Base-by-base conservation (phyloP, 2,113 vertebrate genomes). In the Ardeotis arabs region DNA sequence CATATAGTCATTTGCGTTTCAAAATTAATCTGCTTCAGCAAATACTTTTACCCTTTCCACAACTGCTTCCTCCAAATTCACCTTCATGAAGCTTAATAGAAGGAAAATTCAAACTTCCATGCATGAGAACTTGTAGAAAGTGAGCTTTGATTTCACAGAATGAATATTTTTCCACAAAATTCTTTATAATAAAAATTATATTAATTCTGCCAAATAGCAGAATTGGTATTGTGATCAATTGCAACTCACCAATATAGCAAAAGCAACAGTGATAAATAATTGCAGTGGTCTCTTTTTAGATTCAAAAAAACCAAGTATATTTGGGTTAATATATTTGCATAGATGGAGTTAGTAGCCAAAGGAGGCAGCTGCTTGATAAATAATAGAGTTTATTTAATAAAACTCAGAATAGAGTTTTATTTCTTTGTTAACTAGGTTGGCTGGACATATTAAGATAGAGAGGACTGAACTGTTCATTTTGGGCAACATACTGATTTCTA, bases 1-100 rank as follows among this genome's bases (percentile, higher is more conserved):
- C 62, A 84, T 82, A 72, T 75, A 85, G 41, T 66, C 22, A 86
- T 92, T 89, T 95, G 41, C 85, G 87, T 81, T 84, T 91, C 49
- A 84, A 73, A 80, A 90, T 45, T 56, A 79, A 69, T 52, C 14
- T 70, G 9, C 45, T 78, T 78, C 70, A 74, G n/a, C 37, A 68
- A 78, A 60, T 44, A n/a, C 21, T 92, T 70, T 18, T 55, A 39
- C 4, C 3, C 35, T 56, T 90, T 87, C 33, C 67, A 72, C 39
- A 60, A 23, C 22, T 52, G 8, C 67, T 84, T 66, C 33, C 79
- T 75, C 73, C 41, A 76, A 72, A 68, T 37, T 52, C 41, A 76
- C 5, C 20, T 84, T 84, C 58, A n/a, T 67, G 35, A 75, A 8
- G 7, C 10, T 72, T 44, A 44, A 41, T 27, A 67, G 49, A 72